Conservation (phyloP, 2,797 vertebrate species). For the Bradypodion pumilum region DNA sequence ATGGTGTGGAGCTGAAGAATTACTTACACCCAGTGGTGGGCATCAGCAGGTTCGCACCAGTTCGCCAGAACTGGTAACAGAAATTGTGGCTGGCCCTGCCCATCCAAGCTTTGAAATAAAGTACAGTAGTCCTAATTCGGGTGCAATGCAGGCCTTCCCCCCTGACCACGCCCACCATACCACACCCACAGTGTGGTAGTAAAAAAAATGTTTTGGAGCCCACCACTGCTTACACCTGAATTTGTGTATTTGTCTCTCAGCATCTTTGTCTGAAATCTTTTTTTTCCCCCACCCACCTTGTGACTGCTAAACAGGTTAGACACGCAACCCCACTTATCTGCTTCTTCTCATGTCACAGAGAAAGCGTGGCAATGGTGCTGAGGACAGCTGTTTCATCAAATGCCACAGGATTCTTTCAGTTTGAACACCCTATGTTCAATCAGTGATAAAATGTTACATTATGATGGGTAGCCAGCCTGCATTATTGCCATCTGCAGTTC, state of each 20-base stretch:
- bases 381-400: conserved; percentile 57
- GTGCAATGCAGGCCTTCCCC: too few species aligned
- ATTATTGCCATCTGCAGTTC: conserved; percentile 56
- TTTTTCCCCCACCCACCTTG: neutral
- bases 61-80: too few species aligned
- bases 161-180: too few species aligned
- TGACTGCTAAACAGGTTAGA: neutral
- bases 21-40: too few species aligned
- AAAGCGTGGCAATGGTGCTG: conserved; percentile 40
- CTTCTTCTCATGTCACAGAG: conserved; percentile 34
- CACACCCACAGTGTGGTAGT: too few species aligned
- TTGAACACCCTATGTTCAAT: conserved; percentile 60
- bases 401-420: conserved; percentile 58
- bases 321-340: conserved; percentile 16
- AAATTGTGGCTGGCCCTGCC: too few species aligned
- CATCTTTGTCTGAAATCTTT: neutral
- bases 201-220: too few species aligned
- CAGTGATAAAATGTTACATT: conserved; percentile 66
- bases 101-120: too few species aligned
- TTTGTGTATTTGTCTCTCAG: too few species aligned
- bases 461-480: conserved; percentile 63
- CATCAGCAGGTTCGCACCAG: too few species aligned
- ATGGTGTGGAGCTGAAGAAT: neutral
- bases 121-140: too few species aligned
- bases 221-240: too few species aligned